Evolutionary conservation across 2,113 vertebrate species (phyloP).

Genomic region (Gobiocypris rarus): DNA sequence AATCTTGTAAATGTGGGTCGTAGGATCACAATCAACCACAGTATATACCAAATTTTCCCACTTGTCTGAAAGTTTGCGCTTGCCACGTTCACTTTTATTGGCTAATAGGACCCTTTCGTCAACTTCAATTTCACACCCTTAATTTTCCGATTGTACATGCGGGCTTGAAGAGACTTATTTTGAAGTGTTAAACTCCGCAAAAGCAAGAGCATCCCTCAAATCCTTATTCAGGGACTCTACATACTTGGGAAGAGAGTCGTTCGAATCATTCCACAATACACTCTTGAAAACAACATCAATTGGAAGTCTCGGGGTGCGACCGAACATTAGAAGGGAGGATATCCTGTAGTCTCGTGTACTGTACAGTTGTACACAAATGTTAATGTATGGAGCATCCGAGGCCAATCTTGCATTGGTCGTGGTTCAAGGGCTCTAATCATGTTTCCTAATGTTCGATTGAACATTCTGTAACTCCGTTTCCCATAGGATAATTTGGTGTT

Average conservation of each 20-base stretch:
- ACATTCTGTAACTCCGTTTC: conserved; percentile 21
- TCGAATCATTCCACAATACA: not conserved
- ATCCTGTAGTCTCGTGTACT: not conserved
- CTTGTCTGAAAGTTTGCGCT: not conserved
- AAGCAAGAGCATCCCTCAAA: not conserved
- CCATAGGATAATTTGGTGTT: conserved; percentile 35
- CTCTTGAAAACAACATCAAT: conserved; percentile 2
- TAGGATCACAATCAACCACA: not conserved
- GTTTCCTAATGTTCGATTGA: not conserved
- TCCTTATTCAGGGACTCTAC: not conserved
- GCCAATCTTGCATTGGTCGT: conserved; percentile 4
- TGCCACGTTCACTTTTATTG: not conserved
- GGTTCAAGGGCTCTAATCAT: conserved; percentile 15
- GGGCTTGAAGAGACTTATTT: not conserved
- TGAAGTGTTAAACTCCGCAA: not conserved
- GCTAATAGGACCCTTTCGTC: not conserved
- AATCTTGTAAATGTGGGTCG: not conserved
- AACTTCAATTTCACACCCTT: not conserved
- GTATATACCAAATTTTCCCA: conserved; percentile 13
- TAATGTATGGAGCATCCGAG: not conserved
- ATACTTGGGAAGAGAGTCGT: not conserved
- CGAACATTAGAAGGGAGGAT: not conserved
- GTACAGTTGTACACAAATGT: not conserved
- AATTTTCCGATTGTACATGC: not conserved
- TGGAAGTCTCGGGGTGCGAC: not conserved